These are phyloP conservation scores for Acromyrmex echinatior DNA, from an alignment of 1,140 invertebrate genomes.

Conservation along the genomic window DNA sequence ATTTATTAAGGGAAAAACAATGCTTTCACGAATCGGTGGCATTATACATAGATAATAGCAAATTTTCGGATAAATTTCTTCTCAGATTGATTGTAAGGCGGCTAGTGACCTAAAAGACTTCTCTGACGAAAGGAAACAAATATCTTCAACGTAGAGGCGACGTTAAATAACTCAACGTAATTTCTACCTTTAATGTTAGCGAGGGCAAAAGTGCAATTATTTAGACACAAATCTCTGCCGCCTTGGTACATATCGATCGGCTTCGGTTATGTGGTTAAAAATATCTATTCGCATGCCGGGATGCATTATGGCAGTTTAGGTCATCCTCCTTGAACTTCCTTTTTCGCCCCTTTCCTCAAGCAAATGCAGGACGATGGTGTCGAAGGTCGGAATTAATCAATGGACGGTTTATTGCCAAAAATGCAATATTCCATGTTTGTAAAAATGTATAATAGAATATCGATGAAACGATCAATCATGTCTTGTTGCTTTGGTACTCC, in stretches of 20 bases:
- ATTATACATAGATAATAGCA: not conserved
- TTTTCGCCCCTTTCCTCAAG: slow-evolving; percentile 40
- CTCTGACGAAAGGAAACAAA: not conserved
- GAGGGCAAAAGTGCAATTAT: slow-evolving; percentile 73
- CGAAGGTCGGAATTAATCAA: slow-evolving; percentile 67
- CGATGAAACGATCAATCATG: not conserved
- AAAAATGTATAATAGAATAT: not conserved
- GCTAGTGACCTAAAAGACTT: not conserved
- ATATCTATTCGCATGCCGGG: slow-evolving; percentile 82
- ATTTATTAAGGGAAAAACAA: not conserved
- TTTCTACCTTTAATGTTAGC: slow-evolving; percentile 24
- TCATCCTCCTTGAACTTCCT: slow-evolving; percentile 67
- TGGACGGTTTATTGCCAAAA: not conserved
- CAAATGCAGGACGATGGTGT: slow-evolving; percentile 25
- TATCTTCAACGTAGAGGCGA: not conserved
- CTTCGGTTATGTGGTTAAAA: slow-evolving; percentile 79
- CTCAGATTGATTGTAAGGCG: not conserved
- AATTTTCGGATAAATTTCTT: not conserved
- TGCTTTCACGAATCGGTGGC: not conserved
- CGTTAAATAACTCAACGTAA: slow-evolving; percentile 30
- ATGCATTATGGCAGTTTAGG: slow-evolving; percentile 76
- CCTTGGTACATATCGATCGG: slow-evolving; percentile 76
- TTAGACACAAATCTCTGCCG: slow-evolving; percentile 69
- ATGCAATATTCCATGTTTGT: not conserved
- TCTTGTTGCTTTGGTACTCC: not conserved